Evolutionary conservation across 2,888 invertebrate species (phyloP), one percentile per base, ranked within the genome.

Genomic region (Nineta flava): DNA sequence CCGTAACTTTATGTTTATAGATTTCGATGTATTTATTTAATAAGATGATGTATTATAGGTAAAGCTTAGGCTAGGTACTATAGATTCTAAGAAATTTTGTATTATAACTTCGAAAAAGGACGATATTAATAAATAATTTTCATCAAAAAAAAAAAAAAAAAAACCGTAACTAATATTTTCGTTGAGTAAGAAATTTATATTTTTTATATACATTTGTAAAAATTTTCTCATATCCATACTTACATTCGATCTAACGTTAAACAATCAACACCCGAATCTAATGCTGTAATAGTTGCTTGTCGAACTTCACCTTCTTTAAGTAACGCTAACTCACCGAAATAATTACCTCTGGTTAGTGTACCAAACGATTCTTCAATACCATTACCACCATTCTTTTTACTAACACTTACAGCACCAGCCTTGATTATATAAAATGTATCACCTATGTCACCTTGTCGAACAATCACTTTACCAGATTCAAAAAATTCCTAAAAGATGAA

Each of bases 401-500:
- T 82, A 47, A 87, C 78, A 45, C 77, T 75, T 6, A 88, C 90
- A 13, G 77, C 80, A 13, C 91, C 90, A 6, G 85, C 86, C 54
- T 87, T 81, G 59, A 93, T 90, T 51, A 93, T 90, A 62, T 85
- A 93, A 69, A 93, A 93, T 57, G 87, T 88, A 62, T 92, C 87
- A 2, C 92, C 92, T 26, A 76, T 75, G 57, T 88, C 88, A 0
- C 91, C 92, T 66, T 93, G 88, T 0, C 81, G 73, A 9, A 93
- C 81, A 51, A 93, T 90, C 52, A 78, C 77, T 0, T 81, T 80
- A 2, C 83, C 85, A 3, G 84, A 76, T 21, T 80, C 76, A 65
- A 85, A 92, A 63, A 87, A 87, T 66, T 88, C 87, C 79, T 86
- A 55, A 55, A 58, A 54, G 56, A 17, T 9, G n/a, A 38, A 10